These are phyloP conservation scores for Actias luna DNA, from an alignment of 2,888 invertebrate genomes.

Conservation along the genomic window DNA sequence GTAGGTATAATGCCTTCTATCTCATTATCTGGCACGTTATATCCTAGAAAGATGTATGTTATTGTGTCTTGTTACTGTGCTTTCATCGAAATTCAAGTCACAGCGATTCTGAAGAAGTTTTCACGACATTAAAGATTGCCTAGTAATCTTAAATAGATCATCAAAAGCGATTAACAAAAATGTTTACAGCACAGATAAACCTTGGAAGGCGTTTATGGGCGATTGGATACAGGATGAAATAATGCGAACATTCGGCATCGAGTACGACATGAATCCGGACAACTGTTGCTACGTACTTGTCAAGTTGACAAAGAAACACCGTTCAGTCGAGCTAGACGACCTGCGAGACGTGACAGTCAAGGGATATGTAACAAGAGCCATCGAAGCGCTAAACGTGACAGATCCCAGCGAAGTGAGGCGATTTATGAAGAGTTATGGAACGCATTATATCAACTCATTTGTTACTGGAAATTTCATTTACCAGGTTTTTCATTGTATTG, in stretches of 20 bases:
- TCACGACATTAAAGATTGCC: too few relatives aligned
- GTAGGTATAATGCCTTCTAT: too few relatives aligned
- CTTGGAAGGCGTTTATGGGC: constrained; percentile 93
- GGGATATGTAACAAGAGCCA: constrained; percentile 84
- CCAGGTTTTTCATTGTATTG: constrained; percentile 85
- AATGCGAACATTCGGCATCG: constrained; percentile 90
- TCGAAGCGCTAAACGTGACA: constrained; percentile 83
- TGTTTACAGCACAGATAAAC: constrained; percentile 81
- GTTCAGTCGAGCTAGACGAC: constrained; percentile 83
- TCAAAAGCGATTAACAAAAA: not conserved
- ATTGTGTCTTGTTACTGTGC: too few relatives aligned
- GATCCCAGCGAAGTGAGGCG: constrained; percentile 87
- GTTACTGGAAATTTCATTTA: constrained; percentile 93
- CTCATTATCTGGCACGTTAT: too few relatives aligned
- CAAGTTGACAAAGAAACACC: constrained; percentile 85
- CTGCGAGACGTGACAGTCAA: constrained; percentile 83
- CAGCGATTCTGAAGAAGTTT: too few relatives aligned
- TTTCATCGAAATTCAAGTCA: too few relatives aligned
- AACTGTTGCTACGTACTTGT: constrained; percentile 89
- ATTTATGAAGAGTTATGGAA: constrained; percentile 92
- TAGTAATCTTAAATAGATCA: too few relatives aligned
- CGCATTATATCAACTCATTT: constrained; percentile 93
- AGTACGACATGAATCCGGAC: constrained; percentile 82
- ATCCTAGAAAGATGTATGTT: too few relatives aligned
- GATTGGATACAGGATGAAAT: constrained; percentile 92